Evolutionary conservation across 1,140 invertebrate genomes (phyloP).

Genomic region (Cotesia vestalis): DNA sequence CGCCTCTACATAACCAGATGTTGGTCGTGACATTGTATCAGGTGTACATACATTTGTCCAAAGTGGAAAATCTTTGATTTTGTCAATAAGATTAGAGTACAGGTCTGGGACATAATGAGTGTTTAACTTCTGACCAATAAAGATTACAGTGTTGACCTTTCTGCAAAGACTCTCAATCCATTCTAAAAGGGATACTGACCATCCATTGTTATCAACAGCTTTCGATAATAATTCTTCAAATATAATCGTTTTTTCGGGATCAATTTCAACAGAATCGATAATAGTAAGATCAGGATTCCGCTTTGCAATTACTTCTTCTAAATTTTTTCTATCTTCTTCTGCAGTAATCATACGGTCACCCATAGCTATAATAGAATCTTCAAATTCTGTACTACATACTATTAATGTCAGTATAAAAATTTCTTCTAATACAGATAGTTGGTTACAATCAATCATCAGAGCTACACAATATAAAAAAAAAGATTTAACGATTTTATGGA

Average conservation of each 20-base stretch:
- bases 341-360: not conserved
- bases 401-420: conserved; percentile 12
- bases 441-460: conserved; percentile 13
- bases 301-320: too few relatives aligned
- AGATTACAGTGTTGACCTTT: not conserved
- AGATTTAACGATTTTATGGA: not conserved
- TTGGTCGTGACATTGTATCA: not conserved
- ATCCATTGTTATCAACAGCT: too few relatives aligned
- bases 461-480: not conserved
- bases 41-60: conserved; percentile 1
- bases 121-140: not conserved
- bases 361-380: conserved; percentile 3
- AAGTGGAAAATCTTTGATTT: conserved; percentile 5
- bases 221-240: too few relatives aligned
- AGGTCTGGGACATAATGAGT: not conserved
- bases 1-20: not conserved
- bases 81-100: not conserved
- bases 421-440: not conserved
- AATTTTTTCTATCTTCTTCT: not conserved
- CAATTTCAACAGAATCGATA: too few relatives aligned
- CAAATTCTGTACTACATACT: not conserved
- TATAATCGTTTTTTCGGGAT: too few relatives aligned
- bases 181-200: not conserved
- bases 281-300: too few relatives aligned
- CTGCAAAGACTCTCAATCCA: not conserved